Percentiles rank a stretch among this genome's conserved stretches.
phyloP scores from a whole-genome alignment of 2,113 vertebrate species.

The Nestor notabilis region DNA sequence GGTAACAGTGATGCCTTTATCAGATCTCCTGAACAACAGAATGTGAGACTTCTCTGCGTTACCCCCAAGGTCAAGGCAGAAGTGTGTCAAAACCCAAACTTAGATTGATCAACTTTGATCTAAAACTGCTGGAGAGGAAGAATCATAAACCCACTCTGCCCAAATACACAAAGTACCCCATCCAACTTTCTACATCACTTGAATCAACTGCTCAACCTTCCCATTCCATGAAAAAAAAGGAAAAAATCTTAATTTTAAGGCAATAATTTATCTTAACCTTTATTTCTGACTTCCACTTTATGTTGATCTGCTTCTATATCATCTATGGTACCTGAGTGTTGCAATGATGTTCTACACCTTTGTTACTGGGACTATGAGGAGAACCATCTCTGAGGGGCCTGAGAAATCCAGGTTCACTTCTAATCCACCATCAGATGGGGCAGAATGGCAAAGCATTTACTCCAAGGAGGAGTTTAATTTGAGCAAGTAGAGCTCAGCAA shows the following conservation, averaged over 20 bases:
- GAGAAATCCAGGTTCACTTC: background rate
- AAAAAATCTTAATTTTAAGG: background rate
- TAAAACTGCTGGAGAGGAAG: background rate
- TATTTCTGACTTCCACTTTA: background rate
- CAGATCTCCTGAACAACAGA: background rate
- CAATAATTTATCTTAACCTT: background rate
- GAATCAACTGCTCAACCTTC: background rate
- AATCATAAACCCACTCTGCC: accelerated
- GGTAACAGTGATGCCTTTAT: background rate
- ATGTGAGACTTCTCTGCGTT: background rate
- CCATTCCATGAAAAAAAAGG: background rate
- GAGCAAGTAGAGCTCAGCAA: background rate
- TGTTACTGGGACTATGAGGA: background rate
- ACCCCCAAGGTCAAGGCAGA: background rate
- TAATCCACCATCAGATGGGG: background rate
- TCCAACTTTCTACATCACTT: background rate
- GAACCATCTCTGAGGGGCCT: background rate
- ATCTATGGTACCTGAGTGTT: background rate
- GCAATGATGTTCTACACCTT: background rate
- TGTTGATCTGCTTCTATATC: background rate
- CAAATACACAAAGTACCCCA: background rate
- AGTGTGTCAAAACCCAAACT: background rate
- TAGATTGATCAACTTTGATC: background rate
- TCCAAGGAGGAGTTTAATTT: background rate
- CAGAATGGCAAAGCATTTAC: background rate